phyloP scores from a whole-genome alignment of 2,797 vertebrate genomes.

The Tokudaia tokunoshimensis region DNA sequence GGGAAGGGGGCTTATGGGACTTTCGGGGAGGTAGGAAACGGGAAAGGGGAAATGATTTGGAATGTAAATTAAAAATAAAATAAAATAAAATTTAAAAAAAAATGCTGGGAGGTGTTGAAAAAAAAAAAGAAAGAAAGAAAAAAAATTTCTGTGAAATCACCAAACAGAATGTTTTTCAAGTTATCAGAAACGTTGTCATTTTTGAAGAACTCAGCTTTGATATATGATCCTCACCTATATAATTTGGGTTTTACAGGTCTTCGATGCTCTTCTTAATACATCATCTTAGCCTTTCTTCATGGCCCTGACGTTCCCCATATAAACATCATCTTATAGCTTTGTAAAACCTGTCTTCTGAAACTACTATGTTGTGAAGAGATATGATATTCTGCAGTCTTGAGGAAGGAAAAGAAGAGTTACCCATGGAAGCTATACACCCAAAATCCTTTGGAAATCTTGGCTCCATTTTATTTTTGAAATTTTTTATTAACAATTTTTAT shows the following conservation, averaged over 20 bases:
- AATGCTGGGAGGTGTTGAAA: no score
- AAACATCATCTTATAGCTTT: neutral
- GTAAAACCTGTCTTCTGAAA: neutral
- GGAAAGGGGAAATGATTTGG: no score
- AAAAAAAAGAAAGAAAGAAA: no score
- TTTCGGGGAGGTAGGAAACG: no score
- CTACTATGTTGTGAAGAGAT: neutral
- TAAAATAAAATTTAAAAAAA: no score
- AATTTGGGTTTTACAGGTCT: neutral
- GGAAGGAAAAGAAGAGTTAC: neutral
- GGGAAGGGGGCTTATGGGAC: no score
- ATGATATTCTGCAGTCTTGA: no score
- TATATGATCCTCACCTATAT: neutral
- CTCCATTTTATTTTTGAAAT: neutral
- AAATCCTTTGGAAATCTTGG: neutral
- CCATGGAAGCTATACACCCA: accelerated
- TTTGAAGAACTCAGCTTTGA: slow-evolving; percentile 11
- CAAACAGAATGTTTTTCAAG: neutral
- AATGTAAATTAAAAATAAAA: no score
- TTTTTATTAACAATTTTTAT: no score
- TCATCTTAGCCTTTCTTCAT: neutral
- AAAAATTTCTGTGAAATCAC: neutral
- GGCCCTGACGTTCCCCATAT: neutral
- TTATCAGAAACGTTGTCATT: neutral
- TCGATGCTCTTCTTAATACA: neutral